Conservation (phyloP, 2,797 vertebrate genomes). For the Heteromormyrus szaboi region DNA sequence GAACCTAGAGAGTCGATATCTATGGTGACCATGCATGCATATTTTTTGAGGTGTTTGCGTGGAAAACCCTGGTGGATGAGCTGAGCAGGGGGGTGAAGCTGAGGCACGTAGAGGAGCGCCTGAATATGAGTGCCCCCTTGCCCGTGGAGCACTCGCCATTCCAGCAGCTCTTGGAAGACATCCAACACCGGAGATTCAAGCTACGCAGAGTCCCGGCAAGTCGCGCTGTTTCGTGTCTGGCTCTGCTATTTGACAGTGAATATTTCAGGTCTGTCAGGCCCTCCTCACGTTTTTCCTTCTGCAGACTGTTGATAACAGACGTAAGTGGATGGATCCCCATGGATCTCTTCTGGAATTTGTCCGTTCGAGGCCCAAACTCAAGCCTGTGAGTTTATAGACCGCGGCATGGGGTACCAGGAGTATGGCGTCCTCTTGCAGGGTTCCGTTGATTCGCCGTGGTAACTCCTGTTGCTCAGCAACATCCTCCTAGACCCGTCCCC, state of each 20-base stretch:
- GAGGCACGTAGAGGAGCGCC: slow-evolving; percentile 21
- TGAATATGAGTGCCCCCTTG: rapidly evolving
- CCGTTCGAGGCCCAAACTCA: slow-evolving; percentile 31
- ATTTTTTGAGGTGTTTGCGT: slow-evolving; percentile 24
- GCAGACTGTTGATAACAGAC: slow-evolving; percentile 9
- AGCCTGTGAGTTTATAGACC: slow-evolving; percentile 34
- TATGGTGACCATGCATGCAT: background rate
- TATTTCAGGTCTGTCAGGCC: background rate
- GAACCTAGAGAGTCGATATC: background rate
- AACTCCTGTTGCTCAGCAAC: background rate
- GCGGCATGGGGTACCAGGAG: background rate
- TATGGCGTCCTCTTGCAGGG: background rate
- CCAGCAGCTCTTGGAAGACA: slow-evolving; percentile 55
- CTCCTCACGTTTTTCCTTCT: background rate
- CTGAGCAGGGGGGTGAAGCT: slow-evolving; percentile 49
- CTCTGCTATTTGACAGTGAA: background rate
- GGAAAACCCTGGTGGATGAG: slow-evolving; percentile 46
- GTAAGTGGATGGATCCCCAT: slow-evolving; percentile 21
- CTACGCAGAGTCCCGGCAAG: slow-evolving; percentile 57
- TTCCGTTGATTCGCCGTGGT: background rate
- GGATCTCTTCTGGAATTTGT: slow-evolving; percentile 32
- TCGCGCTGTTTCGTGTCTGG: background rate
- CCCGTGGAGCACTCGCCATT: slow-evolving; percentile 36
- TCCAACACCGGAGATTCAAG: slow-evolving; percentile 50
- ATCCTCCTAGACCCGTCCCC: background rate